Base-by-base conservation (phyloP, 2,888 invertebrate species). In the Pomacea canaliculata region DNA sequence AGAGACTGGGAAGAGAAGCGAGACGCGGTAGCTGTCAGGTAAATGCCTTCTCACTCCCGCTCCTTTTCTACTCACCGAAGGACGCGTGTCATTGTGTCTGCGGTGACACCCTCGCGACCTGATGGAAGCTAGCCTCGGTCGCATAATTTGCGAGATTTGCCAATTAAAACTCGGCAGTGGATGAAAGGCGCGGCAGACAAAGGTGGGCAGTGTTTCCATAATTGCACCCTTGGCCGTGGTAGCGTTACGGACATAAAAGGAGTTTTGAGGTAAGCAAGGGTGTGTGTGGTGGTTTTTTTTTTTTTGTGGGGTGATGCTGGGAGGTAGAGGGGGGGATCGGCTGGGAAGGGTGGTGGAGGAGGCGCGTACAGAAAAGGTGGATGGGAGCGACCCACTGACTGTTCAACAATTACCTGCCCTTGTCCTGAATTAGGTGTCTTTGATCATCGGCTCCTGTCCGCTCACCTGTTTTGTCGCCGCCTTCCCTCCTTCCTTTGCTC, bases 131-230 rank as follows among this genome's bases (percentile, higher is more conserved):
- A 56, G 68, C 66, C 76, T 59, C 69, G 48, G 63, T 56, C 16
- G 27, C 76, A 78, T 78, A 78, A 76, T 78, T 78, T 76, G 56
- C 63, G 27, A 60, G 69, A 78, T 65, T 78, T 78, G 73, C 78
- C 76, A 78, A 76, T 78, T 78, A 76, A 78, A 78, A 76, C 62
- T 62, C 73, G 19, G 60, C 63, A 37, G 73, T 65, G 72, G 70
- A 73, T 73, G 76, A 70, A 65, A 76, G 63, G 71, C 37, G 62
- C 62, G 48, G 48, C 72, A 67, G 71, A 76, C 76, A 76, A 78
- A 75, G 76, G 65, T 51, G 16, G 66, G 62, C 72, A 37, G 51
- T 78, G 78, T 78, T 72, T 76, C 78, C 72, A n/a, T 78, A 78
- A 78, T 78, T 76, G 78, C 71, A 76, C 72, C 72, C 70, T 66